phyloP scores from a whole-genome alignment of 2,797 vertebrate species.

The Sebastes jordani region DNA sequence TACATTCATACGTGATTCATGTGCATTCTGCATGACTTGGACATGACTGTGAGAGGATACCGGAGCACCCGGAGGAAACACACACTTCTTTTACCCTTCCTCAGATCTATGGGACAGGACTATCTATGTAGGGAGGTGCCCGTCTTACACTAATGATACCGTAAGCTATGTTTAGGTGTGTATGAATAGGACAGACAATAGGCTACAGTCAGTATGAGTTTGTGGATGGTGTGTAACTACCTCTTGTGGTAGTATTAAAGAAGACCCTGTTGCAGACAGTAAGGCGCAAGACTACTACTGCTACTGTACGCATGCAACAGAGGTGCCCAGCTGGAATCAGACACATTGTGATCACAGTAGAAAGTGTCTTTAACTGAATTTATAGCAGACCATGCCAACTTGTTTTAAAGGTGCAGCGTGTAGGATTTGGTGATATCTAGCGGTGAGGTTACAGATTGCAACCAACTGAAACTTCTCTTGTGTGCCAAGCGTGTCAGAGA shows the following conservation, averaged over 20 bases:
- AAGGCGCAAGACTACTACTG: background rate
- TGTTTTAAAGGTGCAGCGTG: background rate
- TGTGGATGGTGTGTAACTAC: background rate
- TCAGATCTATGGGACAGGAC: background rate
- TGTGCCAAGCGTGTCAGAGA: background rate
- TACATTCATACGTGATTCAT: background rate
- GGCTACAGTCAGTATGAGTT: background rate
- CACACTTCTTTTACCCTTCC: background rate
- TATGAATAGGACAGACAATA: background rate
- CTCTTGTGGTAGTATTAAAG: no score
- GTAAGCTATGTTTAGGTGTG: background rate
- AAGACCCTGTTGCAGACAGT: no score
- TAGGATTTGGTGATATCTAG: no score
- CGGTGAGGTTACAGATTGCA: background rate
- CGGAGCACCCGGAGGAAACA: no score
- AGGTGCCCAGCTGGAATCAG: background rate
- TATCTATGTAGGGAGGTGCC: no score
- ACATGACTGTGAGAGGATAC: background rate
- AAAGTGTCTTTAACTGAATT: no score
- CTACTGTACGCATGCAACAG: no score
- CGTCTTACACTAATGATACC: background rate
- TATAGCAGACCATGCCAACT: background rate
- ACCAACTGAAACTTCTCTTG: background rate
- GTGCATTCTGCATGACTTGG: background rate
- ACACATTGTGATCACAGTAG: no score